Evolutionary conservation across 2,888 invertebrate genomes (phyloP), one percentile per base, ranked within the genome.

Genomic region (Drosophila stalkeri): DNA sequence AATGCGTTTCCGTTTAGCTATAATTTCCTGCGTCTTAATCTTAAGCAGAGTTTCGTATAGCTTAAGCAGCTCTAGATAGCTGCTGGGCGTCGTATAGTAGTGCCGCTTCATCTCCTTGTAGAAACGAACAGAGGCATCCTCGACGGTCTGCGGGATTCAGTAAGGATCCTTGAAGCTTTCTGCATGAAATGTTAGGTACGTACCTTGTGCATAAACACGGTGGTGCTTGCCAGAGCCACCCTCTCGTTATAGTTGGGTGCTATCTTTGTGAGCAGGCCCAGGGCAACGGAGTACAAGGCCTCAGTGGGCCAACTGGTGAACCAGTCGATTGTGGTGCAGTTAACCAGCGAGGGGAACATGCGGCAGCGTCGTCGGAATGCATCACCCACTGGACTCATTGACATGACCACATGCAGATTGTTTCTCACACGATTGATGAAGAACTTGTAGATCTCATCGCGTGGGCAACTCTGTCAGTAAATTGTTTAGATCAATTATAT

Each of bases 311-410:
- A 98, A 87, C 97, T 97, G 2, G 96, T 96, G 92, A 98, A 98
- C 98, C 98, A 98, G 92, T 98, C 98, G 68, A 98, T 98, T 0
- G 98, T 98, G 90, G 98, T 98, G 91, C 98, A 98, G 93, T 98
- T 98, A 8, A 98, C 97, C 75, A 99, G 94, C 0, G 98, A 98
- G 0, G 98, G 99, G 92, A 98, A 99, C 97, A 98, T 98, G 49
- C 98, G 95, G 84, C 98, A 97, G 9, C 98, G 95, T 46, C 97
- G 95, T 73, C 97, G 96, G 92, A 98, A 98, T 0, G 97, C 96
- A 91, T 97, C 97, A 1, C 98, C 98, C 1, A 98, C 97, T 0
- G 98, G 98, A 91, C 97, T 97, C 97, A 98, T 97, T 75, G 97
- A 97, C 57, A 98, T 94, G 61, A 97, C 97, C 41, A 98, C 94